phyloP scores from a whole-genome alignment of 1,140 invertebrate genomes.

The Psilanteris sp. region DNA sequence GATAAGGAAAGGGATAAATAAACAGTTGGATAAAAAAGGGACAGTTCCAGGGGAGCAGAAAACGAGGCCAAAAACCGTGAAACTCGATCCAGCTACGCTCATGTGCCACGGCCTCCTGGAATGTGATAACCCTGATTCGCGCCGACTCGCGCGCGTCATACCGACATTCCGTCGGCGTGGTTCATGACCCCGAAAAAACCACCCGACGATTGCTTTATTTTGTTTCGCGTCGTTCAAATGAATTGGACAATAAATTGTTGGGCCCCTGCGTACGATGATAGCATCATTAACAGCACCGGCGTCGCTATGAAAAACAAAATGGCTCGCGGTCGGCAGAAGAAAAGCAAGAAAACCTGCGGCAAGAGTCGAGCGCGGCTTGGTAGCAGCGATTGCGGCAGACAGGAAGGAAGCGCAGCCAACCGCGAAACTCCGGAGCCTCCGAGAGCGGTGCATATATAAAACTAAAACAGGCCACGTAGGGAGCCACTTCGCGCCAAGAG shows the following conservation, averaged over 20 bases:
- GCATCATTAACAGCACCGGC: conserved; percentile 26
- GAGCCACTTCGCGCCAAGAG: conserved; percentile 40
- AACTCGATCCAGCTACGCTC: conserved; percentile 73
- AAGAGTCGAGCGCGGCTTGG: conserved; percentile 35
- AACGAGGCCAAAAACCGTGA: conserved; percentile 63
- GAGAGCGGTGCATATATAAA: conserved; percentile 75
- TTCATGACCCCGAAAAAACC: conserved; percentile 67
- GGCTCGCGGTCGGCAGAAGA: too few species aligned
- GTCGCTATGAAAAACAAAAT: conserved; percentile 32
- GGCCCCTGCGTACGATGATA: conserved; percentile 25
- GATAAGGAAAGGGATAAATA: conserved; percentile 41
- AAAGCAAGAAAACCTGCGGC: conserved; percentile 21
- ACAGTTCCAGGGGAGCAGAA: conserved; percentile 32
- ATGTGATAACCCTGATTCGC: conserved; percentile 78
- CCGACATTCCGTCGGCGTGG: conserved; percentile 64
- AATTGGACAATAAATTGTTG: conserved; percentile 14
- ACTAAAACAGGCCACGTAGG: conserved; percentile 70
- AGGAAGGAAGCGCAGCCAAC: conserved; percentile 80
- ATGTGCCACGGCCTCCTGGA: conserved; percentile 59
- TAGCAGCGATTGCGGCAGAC: conserved; percentile 69
- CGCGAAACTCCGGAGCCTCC: conserved; percentile 75
- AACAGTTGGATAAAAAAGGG: conserved; percentile 39
- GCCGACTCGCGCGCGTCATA: conserved; percentile 74
- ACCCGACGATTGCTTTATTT: conserved; percentile 21
- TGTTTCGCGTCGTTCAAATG: conserved; percentile 4